Evolutionary conservation across 2,797 vertebrate genomes (phyloP).

Genomic region (Takifugu ocellatus): DNA sequence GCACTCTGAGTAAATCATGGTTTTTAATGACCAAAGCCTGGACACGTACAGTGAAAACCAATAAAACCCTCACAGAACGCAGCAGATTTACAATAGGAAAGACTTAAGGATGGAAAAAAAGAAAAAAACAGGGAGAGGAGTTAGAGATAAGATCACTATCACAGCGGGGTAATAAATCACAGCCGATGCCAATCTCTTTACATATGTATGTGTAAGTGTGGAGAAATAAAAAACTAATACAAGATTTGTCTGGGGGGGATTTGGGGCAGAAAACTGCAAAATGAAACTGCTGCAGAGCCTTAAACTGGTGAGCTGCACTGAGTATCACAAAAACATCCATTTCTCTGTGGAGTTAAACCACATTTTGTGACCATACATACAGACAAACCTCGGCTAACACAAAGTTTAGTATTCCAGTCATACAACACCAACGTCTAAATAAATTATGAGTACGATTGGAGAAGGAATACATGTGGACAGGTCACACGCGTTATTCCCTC

Average conservation of each 20-base stretch:
- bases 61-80: conserved; percentile 48
- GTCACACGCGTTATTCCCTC: too few species aligned
- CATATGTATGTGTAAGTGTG: conserved; percentile 3
- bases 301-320: conserved; percentile 33
- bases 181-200: conserved; percentile 13
- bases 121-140: conserved; percentile 19
- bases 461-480: too few species aligned
- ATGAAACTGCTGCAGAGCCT: conserved; percentile 27
- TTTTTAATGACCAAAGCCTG: conserved; percentile 50
- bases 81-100: conserved; percentile 52
- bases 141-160: conserved; percentile 56
- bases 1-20: conserved; percentile 55
- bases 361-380: conserved; percentile 27
- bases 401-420: conserved; percentile 27
- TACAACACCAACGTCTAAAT: conserved; percentile 4
- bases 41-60: conserved; percentile 40
- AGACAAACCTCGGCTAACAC: conserved; percentile 6
- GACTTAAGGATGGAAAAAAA: conserved; percentile 8
- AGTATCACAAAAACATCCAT: conserved; percentile 8
- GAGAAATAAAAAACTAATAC: conserved; percentile 36
- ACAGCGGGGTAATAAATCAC: conserved; percentile 42
- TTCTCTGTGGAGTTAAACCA: conserved; percentile 14
- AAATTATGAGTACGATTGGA: background rate
- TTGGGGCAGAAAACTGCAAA: conserved; percentile 15
- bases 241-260: conserved; percentile 35